A percentile compares a stretch with the other conserved stretches of the same genome.
Conservation (phyloP, 1,140 invertebrate species). For the Nilaparvata lugens region DNA sequence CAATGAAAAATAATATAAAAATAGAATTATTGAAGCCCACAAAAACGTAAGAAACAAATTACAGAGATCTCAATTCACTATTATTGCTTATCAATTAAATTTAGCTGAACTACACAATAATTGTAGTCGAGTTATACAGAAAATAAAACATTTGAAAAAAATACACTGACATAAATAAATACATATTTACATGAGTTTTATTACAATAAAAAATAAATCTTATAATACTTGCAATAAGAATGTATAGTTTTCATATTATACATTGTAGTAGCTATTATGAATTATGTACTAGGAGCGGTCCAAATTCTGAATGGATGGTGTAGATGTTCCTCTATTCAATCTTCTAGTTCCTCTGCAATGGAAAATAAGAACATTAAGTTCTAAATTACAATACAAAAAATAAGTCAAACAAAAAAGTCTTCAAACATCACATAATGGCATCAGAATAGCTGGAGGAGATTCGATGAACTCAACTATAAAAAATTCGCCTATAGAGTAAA, state of each 20-base stretch:
- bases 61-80: no score
- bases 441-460: no score
- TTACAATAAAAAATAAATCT: neutral
- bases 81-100: neutral
- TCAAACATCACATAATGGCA: no score
- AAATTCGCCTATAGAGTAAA: no score
- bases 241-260: neutral
- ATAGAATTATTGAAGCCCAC: no score
- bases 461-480: no score
- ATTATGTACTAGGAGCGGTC: neutral
- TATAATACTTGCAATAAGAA: neutral
- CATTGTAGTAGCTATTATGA: neutral
- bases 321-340: conserved; percentile 12
- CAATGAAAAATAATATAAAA: no score
- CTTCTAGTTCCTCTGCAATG: neutral
- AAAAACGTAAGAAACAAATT: no score
- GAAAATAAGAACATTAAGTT: neutral
- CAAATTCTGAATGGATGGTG: conserved; percentile 15
- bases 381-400: no score
- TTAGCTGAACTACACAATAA: neutral
- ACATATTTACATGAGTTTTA: neutral
- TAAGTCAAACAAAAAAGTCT: no score
- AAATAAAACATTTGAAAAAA: neutral
- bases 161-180: neutral
- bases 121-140: conserved; percentile 1